Evolutionary conservation across 2,888 invertebrate species (phyloP).

Genomic region (Antitype chi): DNA sequence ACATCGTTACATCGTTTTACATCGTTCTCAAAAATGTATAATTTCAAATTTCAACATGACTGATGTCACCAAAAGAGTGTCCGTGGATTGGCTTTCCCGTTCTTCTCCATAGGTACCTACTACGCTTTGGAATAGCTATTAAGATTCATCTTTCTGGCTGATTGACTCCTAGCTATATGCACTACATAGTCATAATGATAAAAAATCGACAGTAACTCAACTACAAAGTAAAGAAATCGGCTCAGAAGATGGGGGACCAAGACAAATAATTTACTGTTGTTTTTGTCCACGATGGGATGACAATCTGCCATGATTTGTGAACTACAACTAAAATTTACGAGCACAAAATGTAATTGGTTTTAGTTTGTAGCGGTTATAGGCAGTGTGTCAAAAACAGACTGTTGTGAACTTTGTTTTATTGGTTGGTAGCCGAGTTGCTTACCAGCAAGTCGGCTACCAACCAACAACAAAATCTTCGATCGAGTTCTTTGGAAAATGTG

Average conservation of each 20-base stretch:
- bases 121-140: no score
- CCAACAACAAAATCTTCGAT: not conserved
- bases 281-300: constrained; percentile 39
- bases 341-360: constrained; percentile 44
- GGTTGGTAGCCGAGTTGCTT: not conserved
- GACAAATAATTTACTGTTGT: constrained; percentile 43
- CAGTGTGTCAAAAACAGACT: constrained; percentile 19
- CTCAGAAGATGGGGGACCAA: not conserved
- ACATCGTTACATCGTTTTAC: no score
- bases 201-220: not conserved
- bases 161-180: not conserved
- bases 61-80: no score
- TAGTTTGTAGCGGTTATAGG: constrained; percentile 24
- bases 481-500: not conserved
- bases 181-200: not conserved
- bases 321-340: constrained; percentile 44
- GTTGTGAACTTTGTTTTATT: constrained; percentile 19
- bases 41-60: no score
- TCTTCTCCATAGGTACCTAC: no score
- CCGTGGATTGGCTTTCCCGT: no score
- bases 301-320: constrained; percentile 59
- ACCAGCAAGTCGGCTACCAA: no score
- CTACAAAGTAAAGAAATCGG: constrained; percentile 16
- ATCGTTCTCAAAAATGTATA: no score
- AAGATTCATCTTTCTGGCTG: no score